Base-by-base conservation (phyloP, 2,113 vertebrate genomes). In the Tamias sibiricus region DNA sequence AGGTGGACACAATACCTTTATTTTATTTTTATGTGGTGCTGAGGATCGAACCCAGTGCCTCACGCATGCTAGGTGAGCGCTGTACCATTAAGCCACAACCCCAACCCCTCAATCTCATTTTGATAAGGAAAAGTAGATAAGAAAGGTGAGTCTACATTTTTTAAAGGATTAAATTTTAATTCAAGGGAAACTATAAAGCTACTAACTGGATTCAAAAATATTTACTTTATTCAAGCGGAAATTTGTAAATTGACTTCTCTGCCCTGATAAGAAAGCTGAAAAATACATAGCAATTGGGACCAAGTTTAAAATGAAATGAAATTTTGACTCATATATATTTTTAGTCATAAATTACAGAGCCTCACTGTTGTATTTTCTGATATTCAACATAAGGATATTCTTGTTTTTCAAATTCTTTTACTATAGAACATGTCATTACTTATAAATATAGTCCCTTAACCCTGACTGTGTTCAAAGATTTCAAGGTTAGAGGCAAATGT, bases 161-260 rank as follows among this genome's bases (percentile, higher is more conserved):
- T 5, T 69, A 85, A 86, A 87, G 10, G 8, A 62, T 62, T 82
- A 11, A 20, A 19, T 76, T 95, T 91, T 94, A 92, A 11, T 85
- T 64, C 71, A 91, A 84, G 16, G 17, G 49, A 75, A 91, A 79
- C 22, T 49, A 49, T 54, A 19, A 83, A 74, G 16, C 13, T 35
- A 87, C 10, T n/a, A 24, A 35, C 4, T 71, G 13, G 6, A 59
- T 77, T 68, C 44, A 95, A 93, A 82, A 71, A 74, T 57, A 30
- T 52, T 87, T 69, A 47, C 28, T 71, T 76, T 68, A 85, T 76
- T 81, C 14, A 76, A 82, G 35, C 22, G 42, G 14, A 71, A 59
- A 44, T 79, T 62, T 75, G 8, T 92, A 66, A 92, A 90, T n/a
- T 86, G 85, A 90, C 49, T 16, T 94, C 84, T 64, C 20, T 84